phyloP scores from a whole-genome alignment of 2,888 invertebrate genomes.

The Netelia inedita region DNA sequence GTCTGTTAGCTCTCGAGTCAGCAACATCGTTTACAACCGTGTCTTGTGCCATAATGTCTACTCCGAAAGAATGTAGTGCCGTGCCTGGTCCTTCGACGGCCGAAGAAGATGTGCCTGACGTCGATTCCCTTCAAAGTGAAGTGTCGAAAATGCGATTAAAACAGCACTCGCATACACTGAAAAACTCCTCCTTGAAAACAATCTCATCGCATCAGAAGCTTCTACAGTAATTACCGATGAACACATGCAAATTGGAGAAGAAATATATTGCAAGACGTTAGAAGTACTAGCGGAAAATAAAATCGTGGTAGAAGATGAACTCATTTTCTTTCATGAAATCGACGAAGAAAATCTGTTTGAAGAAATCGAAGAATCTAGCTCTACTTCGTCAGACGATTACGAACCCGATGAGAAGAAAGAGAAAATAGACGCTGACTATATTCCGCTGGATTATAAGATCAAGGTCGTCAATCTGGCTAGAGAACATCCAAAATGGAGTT shows the following conservation, averaged over 20 bases:
- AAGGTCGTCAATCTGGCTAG: conserved; percentile 49
- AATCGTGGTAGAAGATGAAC: conserved; percentile 51
- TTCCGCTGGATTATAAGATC: conserved; percentile 49
- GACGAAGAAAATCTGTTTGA: conserved; percentile 46
- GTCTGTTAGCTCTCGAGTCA: too few species aligned
- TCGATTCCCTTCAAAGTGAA: too few species aligned
- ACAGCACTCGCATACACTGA: too few species aligned
- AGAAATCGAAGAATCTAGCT: conserved; percentile 31
- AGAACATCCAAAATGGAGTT: conserved; percentile 63
- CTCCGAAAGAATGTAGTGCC: too few species aligned
- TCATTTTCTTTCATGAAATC: conserved; percentile 45
- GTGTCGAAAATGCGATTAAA: too few species aligned
- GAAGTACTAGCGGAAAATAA: conserved; percentile 57
- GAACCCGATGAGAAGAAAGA: conserved; percentile 55
- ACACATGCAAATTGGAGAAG: conserved; percentile 50
- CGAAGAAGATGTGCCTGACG: too few species aligned
- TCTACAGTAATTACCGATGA: conserved; percentile 37
- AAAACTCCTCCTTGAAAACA: conserved; percentile 14
- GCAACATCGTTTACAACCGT: too few species aligned
- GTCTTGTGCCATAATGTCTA: too few species aligned
- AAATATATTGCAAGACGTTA: conserved; percentile 42
- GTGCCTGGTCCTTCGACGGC: too few species aligned
- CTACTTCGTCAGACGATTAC: conserved; percentile 50
- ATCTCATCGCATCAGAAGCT: conserved; percentile 45
- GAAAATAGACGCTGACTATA: conserved; percentile 13